These are phyloP conservation scores for Polyommatus icarus DNA, from an alignment of 2,888 invertebrate genomes.

Conservation along the genomic window DNA sequence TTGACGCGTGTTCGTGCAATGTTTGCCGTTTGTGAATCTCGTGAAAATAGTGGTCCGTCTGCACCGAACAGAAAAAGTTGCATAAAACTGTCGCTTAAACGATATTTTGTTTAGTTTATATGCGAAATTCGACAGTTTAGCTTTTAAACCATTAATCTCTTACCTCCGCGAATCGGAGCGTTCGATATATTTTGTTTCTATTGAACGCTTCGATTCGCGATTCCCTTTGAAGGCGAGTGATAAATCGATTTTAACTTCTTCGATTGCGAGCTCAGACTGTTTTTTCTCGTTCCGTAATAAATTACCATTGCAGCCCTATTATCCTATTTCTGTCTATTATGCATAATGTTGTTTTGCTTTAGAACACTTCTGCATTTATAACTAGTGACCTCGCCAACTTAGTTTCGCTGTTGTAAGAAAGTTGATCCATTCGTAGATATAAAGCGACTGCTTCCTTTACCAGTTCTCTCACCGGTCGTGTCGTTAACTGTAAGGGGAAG, in stretches of 20 bases:
- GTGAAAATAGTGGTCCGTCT: neutral
- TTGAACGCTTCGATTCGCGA: slow-evolving; percentile 35
- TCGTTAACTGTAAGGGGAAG: too few relatives aligned
- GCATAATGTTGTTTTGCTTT: neutral
- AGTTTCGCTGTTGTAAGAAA: too few relatives aligned
- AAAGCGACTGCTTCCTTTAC: too few relatives aligned
- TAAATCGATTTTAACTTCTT: slow-evolving; percentile 32
- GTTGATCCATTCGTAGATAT: too few relatives aligned
- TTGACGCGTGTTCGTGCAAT: too few relatives aligned
- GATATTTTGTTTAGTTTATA: slow-evolving; percentile 19
- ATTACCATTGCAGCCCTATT: neutral
- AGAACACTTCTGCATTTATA: too few relatives aligned
- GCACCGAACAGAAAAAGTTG: neutral
- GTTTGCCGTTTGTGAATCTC: too few relatives aligned
- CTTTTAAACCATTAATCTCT: slow-evolving; percentile 36
- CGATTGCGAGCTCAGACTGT: neutral
- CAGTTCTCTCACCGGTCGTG: too few relatives aligned
- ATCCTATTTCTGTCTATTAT: neutral
- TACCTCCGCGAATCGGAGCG: neutral
- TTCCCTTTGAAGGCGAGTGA: slow-evolving; percentile 29
- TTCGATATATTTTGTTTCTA: slow-evolving; percentile 33
- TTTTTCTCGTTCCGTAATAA: neutral
- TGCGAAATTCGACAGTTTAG: slow-evolving; percentile 28
- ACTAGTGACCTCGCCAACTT: too few relatives aligned
- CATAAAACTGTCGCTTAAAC: slow-evolving; percentile 14